Evolutionary conservation across 2,888 invertebrate species (phyloP).

Genomic region (Mycogona germanica): DNA sequence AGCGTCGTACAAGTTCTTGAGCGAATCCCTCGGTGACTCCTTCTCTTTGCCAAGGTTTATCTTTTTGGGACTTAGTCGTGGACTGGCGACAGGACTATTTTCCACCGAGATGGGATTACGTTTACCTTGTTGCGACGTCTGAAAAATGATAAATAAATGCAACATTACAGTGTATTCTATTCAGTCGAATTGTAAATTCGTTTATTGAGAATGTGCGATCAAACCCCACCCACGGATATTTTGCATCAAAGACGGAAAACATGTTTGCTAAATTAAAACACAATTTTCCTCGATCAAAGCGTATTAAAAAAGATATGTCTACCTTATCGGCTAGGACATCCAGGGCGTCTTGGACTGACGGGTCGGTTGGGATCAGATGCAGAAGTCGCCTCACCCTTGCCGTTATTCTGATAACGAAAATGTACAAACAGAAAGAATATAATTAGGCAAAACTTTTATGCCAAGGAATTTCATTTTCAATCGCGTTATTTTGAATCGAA

Average conservation of each 20-base stretch:
- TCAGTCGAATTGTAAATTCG: constrained; percentile 25
- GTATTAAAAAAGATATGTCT: background rate
- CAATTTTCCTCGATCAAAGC: too few species aligned
- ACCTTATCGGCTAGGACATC: constrained; percentile 32
- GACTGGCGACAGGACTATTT: constrained; percentile 26
- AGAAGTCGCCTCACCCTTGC: constrained; percentile 35
- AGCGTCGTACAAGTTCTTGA: constrained; percentile 34
- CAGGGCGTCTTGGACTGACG: constrained; percentile 35
- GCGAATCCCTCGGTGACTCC: constrained; percentile 27
- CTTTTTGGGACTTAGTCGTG: constrained; percentile 29
- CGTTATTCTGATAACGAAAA: constrained; percentile 28
- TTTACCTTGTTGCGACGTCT: too few species aligned
- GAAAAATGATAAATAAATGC: too few species aligned
- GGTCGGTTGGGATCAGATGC: constrained; percentile 39
- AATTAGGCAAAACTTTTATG: constrained; percentile 5
- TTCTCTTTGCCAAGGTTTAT: constrained; percentile 23
- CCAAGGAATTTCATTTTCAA: too few species aligned
- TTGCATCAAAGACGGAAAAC: too few species aligned
- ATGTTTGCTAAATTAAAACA: too few species aligned
- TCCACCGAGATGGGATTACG: background rate
- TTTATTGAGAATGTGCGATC: too few species aligned
- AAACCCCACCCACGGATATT: too few species aligned
- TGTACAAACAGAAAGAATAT: background rate
- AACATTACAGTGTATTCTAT: too few species aligned
- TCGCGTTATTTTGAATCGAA: constrained; percentile 14